Base-by-base conservation (phyloP, 2,888 invertebrate species). In the Andricus quercusramuli region DNA sequence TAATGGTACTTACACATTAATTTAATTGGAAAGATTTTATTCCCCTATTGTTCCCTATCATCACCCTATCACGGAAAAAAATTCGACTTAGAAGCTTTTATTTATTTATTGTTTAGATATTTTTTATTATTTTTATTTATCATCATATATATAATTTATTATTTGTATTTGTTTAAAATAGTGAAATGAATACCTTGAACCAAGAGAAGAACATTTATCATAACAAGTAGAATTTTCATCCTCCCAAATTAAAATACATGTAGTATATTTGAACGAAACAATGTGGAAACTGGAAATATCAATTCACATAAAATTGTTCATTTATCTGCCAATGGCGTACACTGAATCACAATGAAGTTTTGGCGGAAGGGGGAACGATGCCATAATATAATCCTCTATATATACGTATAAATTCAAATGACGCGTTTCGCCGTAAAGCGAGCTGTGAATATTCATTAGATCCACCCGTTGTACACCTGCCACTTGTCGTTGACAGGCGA, bases 361-460 rank as follows among this genome's bases (percentile, higher is more conserved):
- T 32, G 15, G n/a, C n/a, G 20, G 9, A 56, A 59, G 13, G 78
- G 17, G 62, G 47, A 67, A 65, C 56, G 64, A 78, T 59, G 79
- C 66, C 78, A 80, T 56, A 76, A 78, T 81, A 83, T 82, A 84
- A 84, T 83, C 79, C 81, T 56, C 74, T 67, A 15, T 64, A 70
- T 81, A 80, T 80, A 78, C 80, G 83, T 85, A 88, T 87, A 87
- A 88, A 88, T 88, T 88, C 83, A 87, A 87, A 88, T 84, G 85
- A 85, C 85, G 85, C 85, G 83, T 83, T 83, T 79, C 82, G 62
- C 74, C 77, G 85, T 82, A 84, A 88, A 87, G 83, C 85, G 86
- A 44, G 77, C 82, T 70, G 83, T 88, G 88, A 88, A 88, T 88
- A 88, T 88, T 88, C 88, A 88, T 88, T 83, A 78, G 74, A 59